These are phyloP conservation scores for Ceyx melanurus DNA, from an alignment of 2,113 vertebrate species.

Conservation along the genomic window DNA sequence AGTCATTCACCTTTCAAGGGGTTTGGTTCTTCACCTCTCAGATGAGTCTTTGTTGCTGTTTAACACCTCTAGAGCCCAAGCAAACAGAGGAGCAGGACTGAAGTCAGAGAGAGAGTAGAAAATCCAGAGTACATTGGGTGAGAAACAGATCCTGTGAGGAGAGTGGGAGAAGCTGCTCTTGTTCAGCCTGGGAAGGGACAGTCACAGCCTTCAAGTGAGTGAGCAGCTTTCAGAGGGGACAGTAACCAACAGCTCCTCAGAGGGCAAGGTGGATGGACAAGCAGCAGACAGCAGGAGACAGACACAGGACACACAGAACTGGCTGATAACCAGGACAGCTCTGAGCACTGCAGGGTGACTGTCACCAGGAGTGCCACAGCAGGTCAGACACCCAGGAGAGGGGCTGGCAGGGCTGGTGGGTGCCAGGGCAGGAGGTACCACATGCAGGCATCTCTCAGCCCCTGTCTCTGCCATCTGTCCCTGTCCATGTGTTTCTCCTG, in stretches of 20 bases:
- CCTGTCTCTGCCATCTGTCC: background rate
- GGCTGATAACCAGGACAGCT: background rate
- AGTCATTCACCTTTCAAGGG: background rate
- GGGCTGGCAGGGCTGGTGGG: background rate
- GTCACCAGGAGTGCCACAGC: background rate
- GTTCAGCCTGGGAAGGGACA: background rate
- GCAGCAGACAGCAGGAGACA: background rate
- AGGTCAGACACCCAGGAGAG: background rate
- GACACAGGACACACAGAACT: background rate
- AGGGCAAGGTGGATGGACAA: background rate
- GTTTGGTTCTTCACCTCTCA: background rate
- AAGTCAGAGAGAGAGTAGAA: background rate
- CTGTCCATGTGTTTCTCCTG: fast-evolving
- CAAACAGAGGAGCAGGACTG: background rate
- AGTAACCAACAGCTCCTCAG: background rate
- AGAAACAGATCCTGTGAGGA: background rate
- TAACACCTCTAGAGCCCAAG: background rate
- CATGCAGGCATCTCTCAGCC: background rate
- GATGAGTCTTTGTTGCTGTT: background rate
- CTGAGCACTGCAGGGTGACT: background rate
- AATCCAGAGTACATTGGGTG: background rate
- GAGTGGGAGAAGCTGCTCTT: background rate
- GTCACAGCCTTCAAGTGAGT: background rate
- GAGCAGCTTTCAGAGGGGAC: background rate
- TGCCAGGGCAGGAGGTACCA: background rate